phyloP scores from a whole-genome alignment of 92 coral and sea anemone genomes.

The Nematostella vectensis region DNA sequence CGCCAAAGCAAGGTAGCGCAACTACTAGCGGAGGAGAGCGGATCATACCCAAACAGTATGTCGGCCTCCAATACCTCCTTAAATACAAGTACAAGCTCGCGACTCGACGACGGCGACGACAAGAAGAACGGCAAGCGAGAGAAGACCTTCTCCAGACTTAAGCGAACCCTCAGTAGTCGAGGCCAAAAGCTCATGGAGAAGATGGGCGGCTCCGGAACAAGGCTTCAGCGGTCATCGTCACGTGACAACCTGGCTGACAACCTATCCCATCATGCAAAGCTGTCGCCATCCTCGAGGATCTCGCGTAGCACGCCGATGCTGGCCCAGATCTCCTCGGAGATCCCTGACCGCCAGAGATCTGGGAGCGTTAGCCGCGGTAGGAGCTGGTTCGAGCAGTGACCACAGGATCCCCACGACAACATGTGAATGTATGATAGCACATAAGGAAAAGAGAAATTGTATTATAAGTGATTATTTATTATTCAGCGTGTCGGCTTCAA shows the following conservation, averaged over 20 bases:
- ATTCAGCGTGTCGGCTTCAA: background rate
- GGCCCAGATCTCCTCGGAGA: conserved; percentile 70
- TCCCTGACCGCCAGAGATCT: conserved; percentile 49
- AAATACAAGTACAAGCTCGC: conserved; percentile 57
- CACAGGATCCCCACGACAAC: background rate
- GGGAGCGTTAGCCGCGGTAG: conserved; percentile 46
- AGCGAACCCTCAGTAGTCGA: conserved; percentile 90
- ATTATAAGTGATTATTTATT: conserved; percentile 1
- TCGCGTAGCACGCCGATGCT: conserved; percentile 96
- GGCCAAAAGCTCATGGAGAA: conserved; percentile 99
- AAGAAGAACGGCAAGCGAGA: conserved; percentile 93
- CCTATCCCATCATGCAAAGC: conserved; percentile 93
- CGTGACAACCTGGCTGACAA: conserved; percentile 99
- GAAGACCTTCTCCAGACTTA: conserved; percentile 91
- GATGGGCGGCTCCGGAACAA: conserved; percentile 95
- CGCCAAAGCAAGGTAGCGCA: conserved; percentile 98
- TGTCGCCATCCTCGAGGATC: conserved; percentile 88
- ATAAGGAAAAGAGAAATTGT: background rate
- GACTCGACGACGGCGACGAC: conserved; percentile 64
- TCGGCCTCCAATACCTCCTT: conserved; percentile 69
- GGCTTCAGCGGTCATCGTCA: conserved; percentile 97
- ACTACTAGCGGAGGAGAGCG: conserved; percentile 82
- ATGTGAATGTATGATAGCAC: background rate
- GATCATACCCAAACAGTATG: conserved; percentile 58
- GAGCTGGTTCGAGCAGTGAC: conserved; percentile 15